These are phyloP conservation scores for Zaprionus tsacasi DNA, from an alignment of 1,140 invertebrate species.

Conservation along the genomic window DNA sequence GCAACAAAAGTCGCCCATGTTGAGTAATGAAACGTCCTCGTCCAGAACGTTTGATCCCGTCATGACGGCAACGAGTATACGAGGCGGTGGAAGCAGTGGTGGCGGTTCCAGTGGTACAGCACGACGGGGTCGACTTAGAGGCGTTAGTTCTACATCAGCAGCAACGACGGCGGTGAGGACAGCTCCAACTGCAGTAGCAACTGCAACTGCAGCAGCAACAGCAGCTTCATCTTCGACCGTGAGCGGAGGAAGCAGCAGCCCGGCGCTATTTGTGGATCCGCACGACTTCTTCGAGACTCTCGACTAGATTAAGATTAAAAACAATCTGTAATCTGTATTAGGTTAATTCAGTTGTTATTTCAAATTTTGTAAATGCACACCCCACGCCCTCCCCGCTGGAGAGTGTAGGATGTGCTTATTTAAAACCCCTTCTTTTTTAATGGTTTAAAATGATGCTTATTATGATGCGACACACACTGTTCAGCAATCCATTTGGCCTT, in stretches of 20 bases:
- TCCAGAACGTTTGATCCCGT: conserved; percentile 70
- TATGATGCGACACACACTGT: conserved; percentile 21
- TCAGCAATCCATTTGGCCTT: conserved; percentile 29
- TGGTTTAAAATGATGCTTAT: conserved; percentile 41
- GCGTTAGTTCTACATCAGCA: conserved; percentile 44
- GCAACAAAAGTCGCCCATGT: conserved; percentile 62
- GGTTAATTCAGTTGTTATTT: conserved; percentile 79
- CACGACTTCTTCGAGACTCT: conserved; percentile 72
- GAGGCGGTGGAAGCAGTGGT: conserved; percentile 27
- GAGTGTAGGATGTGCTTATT: conserved; percentile 29
- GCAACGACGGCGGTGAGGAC: conserved; percentile 39
- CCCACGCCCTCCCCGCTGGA: too few species aligned
- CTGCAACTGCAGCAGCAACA: conserved; percentile 22
- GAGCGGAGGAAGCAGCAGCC: conserved; percentile 52
- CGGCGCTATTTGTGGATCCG: conserved; percentile 66
- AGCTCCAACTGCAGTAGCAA: conserved; percentile 33
- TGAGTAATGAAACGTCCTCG: conserved; percentile 59
- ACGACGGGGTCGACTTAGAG: conserved; percentile 58
- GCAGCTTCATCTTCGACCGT: conserved; percentile 41
- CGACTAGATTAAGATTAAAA: conserved; percentile 58
- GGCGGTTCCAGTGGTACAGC: conserved; percentile 41
- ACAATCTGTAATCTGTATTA: conserved; percentile 51
- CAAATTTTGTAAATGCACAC: conserved; percentile 45
- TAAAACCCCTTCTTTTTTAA: conserved; percentile 53
- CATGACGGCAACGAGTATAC: conserved; percentile 62